Percentiles rank a stretch among this genome's conserved stretches.
Conservation (phyloP, 2,888 invertebrate genomes). For the Cantharis nigra region DNA sequence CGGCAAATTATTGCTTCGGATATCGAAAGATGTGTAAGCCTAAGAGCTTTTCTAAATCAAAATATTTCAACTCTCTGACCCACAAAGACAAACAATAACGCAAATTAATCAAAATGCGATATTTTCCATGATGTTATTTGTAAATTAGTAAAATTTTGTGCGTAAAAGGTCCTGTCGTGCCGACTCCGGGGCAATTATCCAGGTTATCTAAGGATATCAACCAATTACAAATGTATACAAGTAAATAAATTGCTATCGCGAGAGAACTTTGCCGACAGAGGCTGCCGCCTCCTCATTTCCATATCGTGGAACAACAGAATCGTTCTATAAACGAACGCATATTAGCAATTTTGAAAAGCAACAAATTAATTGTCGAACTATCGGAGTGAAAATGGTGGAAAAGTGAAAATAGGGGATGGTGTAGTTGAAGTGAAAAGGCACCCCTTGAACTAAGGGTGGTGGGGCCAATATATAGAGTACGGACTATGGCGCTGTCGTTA, state of each 20-base stretch:
- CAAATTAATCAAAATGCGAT: too few relatives aligned
- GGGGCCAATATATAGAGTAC: constrained; percentile 47
- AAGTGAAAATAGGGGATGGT: constrained; percentile 9
- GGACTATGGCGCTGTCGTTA: constrained; percentile 42
- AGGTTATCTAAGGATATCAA: constrained; percentile 35
- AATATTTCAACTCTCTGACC: too few relatives aligned
- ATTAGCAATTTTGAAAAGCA: neutral
- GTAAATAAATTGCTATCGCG: constrained; percentile 39
- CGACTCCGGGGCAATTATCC: constrained; percentile 15
- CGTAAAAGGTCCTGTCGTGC: neutral
- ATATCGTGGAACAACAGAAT: constrained; percentile 23
- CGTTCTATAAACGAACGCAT: neutral
- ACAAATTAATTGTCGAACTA: neutral
- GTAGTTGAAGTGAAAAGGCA: constrained; percentile 34
- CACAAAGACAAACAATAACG: too few relatives aligned
- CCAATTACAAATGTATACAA: constrained; percentile 40
- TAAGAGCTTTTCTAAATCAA: neutral
- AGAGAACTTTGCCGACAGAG: constrained; percentile 42
- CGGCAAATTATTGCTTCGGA: neutral
- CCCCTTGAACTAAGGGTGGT: constrained; percentile 41
- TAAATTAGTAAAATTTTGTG: neutral
- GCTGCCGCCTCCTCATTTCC: constrained; percentile 40
- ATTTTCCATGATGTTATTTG: too few relatives aligned
- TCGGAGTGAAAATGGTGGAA: neutral
- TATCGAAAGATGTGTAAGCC: neutral